Percentiles rank a stretch among this genome's conserved stretches.
These are phyloP conservation scores for Clarias platycephalus DNA, from an alignment of 2,797 vertebrate genomes.

Conservation along the genomic window DNA sequence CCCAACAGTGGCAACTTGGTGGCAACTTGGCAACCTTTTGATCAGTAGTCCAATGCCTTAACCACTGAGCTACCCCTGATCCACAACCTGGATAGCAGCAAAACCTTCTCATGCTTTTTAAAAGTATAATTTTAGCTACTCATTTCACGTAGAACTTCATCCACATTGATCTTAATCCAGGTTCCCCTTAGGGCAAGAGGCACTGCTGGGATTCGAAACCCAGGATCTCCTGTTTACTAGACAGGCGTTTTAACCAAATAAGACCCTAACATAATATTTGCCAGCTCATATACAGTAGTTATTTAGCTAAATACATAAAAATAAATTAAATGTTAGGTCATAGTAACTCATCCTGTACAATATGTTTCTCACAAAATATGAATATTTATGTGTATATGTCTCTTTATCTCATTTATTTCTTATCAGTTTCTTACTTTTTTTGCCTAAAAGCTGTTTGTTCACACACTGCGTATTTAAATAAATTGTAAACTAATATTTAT, in stretches of 20 bases:
- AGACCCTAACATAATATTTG: too few relatives aligned
- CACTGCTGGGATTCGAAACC: too few relatives aligned
- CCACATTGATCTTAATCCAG: background rate
- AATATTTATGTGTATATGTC: too few relatives aligned
- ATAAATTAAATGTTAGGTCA: background rate
- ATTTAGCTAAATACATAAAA: background rate
- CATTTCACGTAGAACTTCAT: background rate
- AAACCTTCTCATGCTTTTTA: background rate
- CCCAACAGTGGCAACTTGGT: too few relatives aligned
- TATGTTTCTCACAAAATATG: background rate
- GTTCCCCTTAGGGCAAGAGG: background rate
- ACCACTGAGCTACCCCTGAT: too few relatives aligned
- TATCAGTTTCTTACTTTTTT: background rate
- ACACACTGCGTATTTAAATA: background rate
- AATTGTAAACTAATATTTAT: background rate
- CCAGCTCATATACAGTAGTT: background rate
- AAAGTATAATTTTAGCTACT: background rate
- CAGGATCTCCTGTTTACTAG: too few relatives aligned
- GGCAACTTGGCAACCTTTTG: too few relatives aligned
- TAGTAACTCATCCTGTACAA: background rate
- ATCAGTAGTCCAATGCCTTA: too few relatives aligned
- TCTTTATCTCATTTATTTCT: background rate
- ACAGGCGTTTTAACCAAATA: too few relatives aligned
- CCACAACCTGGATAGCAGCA: background rate
- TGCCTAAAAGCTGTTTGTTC: background rate